Percentiles rank a stretch among this genome's conserved stretches.
Evolutionary conservation across 2,888 invertebrate genomes (phyloP).

Genomic region (Onthophagus sagittarius): DNA sequence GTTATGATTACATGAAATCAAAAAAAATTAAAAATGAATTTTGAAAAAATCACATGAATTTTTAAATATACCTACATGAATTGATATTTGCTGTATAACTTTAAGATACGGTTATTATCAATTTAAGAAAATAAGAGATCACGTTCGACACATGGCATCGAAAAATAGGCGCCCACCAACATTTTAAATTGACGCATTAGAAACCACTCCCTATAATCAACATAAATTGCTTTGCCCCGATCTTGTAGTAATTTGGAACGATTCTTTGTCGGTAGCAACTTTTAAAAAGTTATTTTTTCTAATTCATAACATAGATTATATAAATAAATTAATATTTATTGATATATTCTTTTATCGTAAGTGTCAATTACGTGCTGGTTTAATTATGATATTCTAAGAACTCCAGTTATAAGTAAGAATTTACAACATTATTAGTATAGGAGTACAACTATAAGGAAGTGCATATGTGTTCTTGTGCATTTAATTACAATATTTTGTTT

Average conservation of each 20-base stretch:
- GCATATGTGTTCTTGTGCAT: neutral
- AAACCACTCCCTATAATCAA: conserved; percentile 11
- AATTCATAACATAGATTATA: neutral
- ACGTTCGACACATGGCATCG: neutral
- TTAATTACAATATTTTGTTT: neutral
- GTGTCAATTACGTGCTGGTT: no score
- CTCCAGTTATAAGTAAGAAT: neutral
- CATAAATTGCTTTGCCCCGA: conserved; percentile 3
- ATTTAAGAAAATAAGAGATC: neutral
- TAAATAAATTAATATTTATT: neutral
- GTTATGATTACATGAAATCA: no score
- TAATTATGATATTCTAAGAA: no score
- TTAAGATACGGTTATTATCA: neutral
- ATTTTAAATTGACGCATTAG: conserved; percentile 6
- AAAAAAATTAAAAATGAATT: no score
- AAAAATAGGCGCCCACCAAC: conserved; percentile 4
- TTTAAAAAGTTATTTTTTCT: neutral
- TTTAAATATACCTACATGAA: neutral
- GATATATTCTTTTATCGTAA: no score
- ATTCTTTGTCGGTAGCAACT: neutral
- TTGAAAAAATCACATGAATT: no score
- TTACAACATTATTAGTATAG: neutral
- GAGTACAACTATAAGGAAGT: neutral
- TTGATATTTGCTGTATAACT: neutral
- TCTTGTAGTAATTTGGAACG: conserved; percentile 1